These are phyloP conservation scores for Limnephilus rhombicus DNA, from an alignment of 2,888 invertebrate species.

Conservation along the genomic window DNA sequence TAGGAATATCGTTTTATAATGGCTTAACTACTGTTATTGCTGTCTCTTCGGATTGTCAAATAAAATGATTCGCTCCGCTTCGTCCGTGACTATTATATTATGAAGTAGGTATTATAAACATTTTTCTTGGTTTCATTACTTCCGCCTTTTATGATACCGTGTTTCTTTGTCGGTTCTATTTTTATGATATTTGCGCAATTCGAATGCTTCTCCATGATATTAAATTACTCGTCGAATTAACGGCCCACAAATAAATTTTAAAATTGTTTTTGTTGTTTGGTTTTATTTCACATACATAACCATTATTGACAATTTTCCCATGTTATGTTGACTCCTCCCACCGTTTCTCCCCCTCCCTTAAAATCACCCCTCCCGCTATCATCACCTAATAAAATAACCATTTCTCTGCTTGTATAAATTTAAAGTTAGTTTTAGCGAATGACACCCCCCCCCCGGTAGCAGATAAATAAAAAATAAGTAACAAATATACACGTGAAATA, in stretches of 20 bases:
- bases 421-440: no score
- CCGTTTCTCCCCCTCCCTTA: no score
- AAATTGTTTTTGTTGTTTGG: background rate
- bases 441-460: no score
- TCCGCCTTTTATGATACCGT: background rate
- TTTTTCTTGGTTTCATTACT: background rate
- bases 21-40: slow-evolving; percentile 33
- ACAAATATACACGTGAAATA: no score
- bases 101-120: background rate
- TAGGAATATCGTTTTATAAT: slow-evolving; percentile 3
- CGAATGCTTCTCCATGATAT: background rate
- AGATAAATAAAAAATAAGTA: no score
- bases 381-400: no score
- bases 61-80: slow-evolving; percentile 16
- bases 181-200: background rate
- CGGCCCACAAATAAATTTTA: background rate
- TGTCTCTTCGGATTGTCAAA: slow-evolving; percentile 19
- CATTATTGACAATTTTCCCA: no score
- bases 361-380: no score
- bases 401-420: no score
- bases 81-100: background rate
- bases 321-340: no score
- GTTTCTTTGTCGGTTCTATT: background rate
- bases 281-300: no score
- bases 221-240: background rate